Evolutionary conservation across 2,113 vertebrate species (phyloP), one percentile per base, ranked within the genome.

Genomic region (Menidia beryllina): DNA sequence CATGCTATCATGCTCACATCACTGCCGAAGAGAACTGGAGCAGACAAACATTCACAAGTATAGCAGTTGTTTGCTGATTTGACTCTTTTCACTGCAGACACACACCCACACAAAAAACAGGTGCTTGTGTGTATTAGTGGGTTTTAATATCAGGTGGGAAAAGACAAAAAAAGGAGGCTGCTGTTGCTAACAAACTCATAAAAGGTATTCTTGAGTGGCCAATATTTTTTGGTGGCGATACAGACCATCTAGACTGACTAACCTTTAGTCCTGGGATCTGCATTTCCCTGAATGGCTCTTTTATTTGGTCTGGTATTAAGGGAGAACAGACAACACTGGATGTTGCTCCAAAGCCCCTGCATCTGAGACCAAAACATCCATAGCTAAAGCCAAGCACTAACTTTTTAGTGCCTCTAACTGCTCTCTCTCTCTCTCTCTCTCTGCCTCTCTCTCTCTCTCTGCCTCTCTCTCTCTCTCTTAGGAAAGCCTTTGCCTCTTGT

Each of bases 71-170:
- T 64, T 24, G 20, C 60, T n/a, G n/a, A 49, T 17, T n/a, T 23
- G 23, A 21, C 21, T 21, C 26, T 50, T 62, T 50, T 45, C n/a
- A 23, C 27, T 21, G 27, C 49, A 30, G 60, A 48, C n/a, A n/a
- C n/a, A n/a, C n/a, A n/a, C n/a, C n/a, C n/a, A n/a, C n/a, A n/a
- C 41, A 48, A 61, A 45, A 30, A 19, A 24, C 26, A 61, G 25
- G 30, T 61, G 58, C n/a, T 48, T 8, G 9, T 48, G n/a, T 30
- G 30, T 30, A 5, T 30, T 30, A 5, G 30, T 30, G 30, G 30
- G 30, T 30, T 30, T 30, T 30, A 30, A 30, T n/a, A n/a, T n/a
- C n/a, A 34, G 30, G 10, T 34, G 30, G n/a, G n/a, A n/a, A n/a
- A 34, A 34, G 30, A 34, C 7, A 5, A 34, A 34, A 34, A 34